A percentile compares a stretch with the other conserved stretches of the same genome.
Conservation (phyloP, 92 coral and sea anemone species). For the Ricordea florida region DNA sequence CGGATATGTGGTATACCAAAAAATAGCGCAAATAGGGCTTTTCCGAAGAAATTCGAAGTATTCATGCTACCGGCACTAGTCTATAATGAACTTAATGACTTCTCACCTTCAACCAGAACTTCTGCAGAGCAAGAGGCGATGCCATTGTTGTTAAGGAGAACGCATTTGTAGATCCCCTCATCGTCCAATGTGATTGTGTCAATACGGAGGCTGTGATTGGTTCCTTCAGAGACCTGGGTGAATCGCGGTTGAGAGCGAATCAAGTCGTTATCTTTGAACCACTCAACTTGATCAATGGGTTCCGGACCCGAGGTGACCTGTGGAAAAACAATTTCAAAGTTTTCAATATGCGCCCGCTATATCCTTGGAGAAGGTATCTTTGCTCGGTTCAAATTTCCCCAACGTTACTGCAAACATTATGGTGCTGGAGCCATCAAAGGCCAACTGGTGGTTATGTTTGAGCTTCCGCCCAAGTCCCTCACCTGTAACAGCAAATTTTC, state of each 20-base stretch:
- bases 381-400: no score
- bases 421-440: no score
- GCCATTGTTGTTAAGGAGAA: constrained; percentile 84
- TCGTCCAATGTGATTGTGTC: constrained; percentile 71
- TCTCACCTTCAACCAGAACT: constrained; percentile 86
- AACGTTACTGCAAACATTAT: no score
- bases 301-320: constrained; percentile 80
- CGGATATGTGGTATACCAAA: no score
- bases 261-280: constrained; percentile 96
- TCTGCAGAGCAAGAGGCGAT: constrained; percentile 92
- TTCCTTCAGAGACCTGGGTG: constrained; percentile 51
- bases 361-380: no score
- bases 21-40: no score
- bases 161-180: constrained; percentile 93
- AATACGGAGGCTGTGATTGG: constrained; percentile 54
- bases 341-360: no score
- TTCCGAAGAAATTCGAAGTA: no score
- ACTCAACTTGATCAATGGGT: constrained; percentile 79
- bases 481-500: constrained; percentile 60
- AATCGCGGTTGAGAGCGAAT: constrained; percentile 75
- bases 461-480: no score
- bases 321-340: constrained; percentile 7
- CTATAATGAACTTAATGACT: no score
- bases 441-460: no score
- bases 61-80: no score